Evolutionary conservation across 2,888 invertebrate genomes (phyloP).

Genomic region (Erynnis tages): DNA sequence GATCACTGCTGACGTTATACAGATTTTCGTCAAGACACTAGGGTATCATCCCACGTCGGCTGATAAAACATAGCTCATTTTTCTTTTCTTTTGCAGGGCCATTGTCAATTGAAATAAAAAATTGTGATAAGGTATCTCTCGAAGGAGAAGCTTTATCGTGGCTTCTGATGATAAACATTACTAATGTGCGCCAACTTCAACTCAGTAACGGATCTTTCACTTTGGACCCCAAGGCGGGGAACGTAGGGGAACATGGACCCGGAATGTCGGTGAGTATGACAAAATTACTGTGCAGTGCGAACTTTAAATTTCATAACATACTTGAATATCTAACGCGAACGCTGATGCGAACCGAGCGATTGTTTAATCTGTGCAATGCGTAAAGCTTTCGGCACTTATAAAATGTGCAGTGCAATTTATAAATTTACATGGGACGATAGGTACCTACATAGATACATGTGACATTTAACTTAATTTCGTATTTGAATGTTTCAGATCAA

Average conservation of each 20-base stretch:
- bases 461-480: slow-evolving; percentile 1
- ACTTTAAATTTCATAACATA: background rate
- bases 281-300: slow-evolving; percentile 4
- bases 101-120: slow-evolving; percentile 81
- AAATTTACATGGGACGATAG: no score
- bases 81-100: slow-evolving; percentile 74
- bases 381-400: no score
- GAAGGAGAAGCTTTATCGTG: slow-evolving; percentile 85
- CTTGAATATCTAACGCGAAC: no score
- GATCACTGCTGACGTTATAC: slow-evolving; percentile 1
- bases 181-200: slow-evolving; percentile 78
- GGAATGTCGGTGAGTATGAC: slow-evolving; percentile 67
- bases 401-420: no score
- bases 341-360: background rate
- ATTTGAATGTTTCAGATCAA: slow-evolving; percentile 78
- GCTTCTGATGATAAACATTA: slow-evolving; percentile 82
- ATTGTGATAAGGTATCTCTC: slow-evolving; percentile 81
- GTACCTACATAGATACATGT: no score
- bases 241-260: slow-evolving; percentile 85
- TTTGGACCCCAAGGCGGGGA: slow-evolving; percentile 80
- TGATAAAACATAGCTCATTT: background rate
- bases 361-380: no score
- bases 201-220: slow-evolving; percentile 83
- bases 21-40: background rate
- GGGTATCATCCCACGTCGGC: no score